Base-by-base conservation (phyloP, 2,797 vertebrate genomes). In the Bufotes viridis region DNA sequence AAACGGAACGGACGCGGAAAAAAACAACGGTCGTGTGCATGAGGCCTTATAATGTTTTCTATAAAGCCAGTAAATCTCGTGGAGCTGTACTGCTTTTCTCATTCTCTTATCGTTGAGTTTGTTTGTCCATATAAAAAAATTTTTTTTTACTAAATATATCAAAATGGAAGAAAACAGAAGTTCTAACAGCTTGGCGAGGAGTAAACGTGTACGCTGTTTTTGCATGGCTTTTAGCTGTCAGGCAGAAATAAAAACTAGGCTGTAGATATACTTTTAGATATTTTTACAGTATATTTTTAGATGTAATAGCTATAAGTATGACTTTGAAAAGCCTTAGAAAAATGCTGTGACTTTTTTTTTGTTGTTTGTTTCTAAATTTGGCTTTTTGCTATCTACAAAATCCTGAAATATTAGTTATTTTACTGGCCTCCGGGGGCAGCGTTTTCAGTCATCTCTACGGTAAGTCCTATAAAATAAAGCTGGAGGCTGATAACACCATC, bases 111-210 rank as follows among this genome's bases (percentile, higher is more conserved):
- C 3, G 1, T 49, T 8, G 42, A 53, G 12, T n/a, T 7, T 11
- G 24, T 53, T 42, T 76, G 74, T 76, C 74, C 49, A 76, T 53
- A 15, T 53, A 55, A 55, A 14, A 1, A 34, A 34, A 76, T n/a
- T 61, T 49, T 65, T 15, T 49, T 14, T 14, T 4, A 42, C 42
- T 81, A 81, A 63, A 81, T 81, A 81, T 81, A 81, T 61, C 5
- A 51, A 81, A 58, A 29, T 81, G 34, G 34, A 65, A 51, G 8
- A 83, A 69, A 72, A 70, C 81, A 83, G 42, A 69, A 83, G 81
- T 22, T 55, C 18, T 26, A 67, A 72, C 65, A 69, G 63, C 81
- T 70, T 72, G 81, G 63, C 18, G 34, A 57, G 81, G 29, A 72
- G 65, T 58, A 61, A 67, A 60, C 22, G 17, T 12, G 60, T 86